Evolutionary conservation across 2,797 vertebrate genomes (phyloP).

Genomic region (Phoeniculus purpureus): DNA sequence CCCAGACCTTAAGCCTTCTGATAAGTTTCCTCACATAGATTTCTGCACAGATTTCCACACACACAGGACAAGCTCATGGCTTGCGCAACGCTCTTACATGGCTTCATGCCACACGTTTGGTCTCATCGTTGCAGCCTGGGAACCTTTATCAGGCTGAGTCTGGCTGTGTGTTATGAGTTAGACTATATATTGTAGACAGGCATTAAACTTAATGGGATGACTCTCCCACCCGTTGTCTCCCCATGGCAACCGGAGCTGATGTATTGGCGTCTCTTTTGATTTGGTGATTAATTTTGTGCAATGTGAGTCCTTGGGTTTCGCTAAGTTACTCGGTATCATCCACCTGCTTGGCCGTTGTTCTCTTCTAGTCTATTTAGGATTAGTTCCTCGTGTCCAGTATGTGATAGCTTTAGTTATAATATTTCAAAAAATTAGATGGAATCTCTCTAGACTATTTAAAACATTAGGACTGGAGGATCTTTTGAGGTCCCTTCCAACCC

Average conservation of each 20-base stretch:
- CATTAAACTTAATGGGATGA: not conserved
- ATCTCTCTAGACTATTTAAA: not conserved
- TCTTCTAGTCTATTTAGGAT: not conserved
- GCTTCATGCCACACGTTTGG: not conserved
- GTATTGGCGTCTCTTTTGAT: not conserved
- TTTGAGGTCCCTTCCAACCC: no score
- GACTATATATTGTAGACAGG: not conserved
- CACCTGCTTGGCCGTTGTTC: not conserved
- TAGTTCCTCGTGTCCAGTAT: not conserved
- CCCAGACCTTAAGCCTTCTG: not conserved
- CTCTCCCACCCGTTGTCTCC: not conserved
- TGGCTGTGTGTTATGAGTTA: not conserved
- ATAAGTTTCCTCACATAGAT: slow-evolving; percentile 8
- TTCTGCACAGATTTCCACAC: slow-evolving; percentile 15
- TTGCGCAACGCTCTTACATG: not conserved
- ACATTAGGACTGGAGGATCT: not conserved
- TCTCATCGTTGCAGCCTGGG: not conserved
- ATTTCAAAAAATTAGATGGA: not conserved
- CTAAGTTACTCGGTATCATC: not conserved
- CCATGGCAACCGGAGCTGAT: not conserved
- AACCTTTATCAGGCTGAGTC: not conserved
- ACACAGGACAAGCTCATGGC: not conserved
- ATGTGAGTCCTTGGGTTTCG: not conserved
- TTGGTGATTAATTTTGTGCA: not conserved
- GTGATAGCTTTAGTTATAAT: not conserved